These are phyloP conservation scores for Pituophis catenifer DNA, from an alignment of 2,113 vertebrate genomes.

Conservation along the genomic window DNA sequence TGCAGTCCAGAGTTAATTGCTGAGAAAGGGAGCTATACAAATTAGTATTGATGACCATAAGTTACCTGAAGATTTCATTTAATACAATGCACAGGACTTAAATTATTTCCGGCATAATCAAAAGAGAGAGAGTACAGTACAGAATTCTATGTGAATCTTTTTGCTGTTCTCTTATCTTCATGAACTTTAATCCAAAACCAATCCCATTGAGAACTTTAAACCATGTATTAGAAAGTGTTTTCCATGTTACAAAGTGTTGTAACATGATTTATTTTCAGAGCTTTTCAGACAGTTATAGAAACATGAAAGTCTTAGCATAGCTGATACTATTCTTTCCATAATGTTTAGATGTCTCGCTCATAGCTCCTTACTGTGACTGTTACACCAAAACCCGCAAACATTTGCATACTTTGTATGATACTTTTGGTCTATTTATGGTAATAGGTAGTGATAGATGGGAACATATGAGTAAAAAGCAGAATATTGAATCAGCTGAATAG, in stretches of 20 bases:
- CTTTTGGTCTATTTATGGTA: neutral
- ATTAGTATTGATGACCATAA: neutral
- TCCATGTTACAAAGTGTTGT: too few species aligned
- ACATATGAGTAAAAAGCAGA: neutral
- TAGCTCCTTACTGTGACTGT: neutral
- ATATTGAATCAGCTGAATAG: neutral
- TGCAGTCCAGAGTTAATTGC: neutral
- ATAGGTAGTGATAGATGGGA: neutral
- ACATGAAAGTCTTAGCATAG: neutral
- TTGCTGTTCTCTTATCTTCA: neutral
- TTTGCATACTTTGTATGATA: neutral
- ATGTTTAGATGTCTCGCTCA: neutral
- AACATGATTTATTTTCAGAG: neutral
- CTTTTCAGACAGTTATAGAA: neutral
- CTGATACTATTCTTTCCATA: neutral
- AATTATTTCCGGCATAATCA: neutral
- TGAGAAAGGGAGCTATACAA: neutral
- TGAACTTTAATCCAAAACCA: neutral
- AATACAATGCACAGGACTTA: neutral
- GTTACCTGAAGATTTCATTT: neutral
- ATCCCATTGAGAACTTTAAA: neutral
- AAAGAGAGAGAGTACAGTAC: too few species aligned
- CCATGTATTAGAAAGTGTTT: neutral
- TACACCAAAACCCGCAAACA: neutral
- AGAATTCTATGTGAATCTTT: neutral